Evolutionary conservation across 2,888 invertebrate genomes (phyloP).

Genomic region (Ophion ventricosus): DNA sequence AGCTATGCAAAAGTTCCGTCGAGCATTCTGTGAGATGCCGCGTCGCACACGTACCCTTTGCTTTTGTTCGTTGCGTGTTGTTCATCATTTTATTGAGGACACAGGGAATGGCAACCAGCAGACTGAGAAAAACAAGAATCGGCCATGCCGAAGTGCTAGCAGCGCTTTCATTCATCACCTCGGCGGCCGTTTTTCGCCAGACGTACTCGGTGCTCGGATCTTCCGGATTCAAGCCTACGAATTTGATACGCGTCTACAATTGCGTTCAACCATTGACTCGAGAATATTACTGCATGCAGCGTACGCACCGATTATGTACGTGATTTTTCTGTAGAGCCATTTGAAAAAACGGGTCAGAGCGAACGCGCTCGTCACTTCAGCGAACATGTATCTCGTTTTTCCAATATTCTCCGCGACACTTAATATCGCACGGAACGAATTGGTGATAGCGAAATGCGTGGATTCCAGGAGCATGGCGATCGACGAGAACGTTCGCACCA

Average conservation of each 20-base stretch:
- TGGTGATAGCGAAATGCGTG: slow-evolving; percentile 97
- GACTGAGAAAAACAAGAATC: slow-evolving; percentile 93
- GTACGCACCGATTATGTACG: slow-evolving; percentile 87
- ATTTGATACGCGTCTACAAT: not conserved
- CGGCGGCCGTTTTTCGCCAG: slow-evolving; percentile 81
- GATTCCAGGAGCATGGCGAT: slow-evolving; percentile 98
- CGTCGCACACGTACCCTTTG: slow-evolving; percentile 72
- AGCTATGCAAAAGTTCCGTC: not conserved
- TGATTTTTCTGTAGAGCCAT: slow-evolving; percentile 91
- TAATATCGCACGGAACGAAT: slow-evolving; percentile 97
- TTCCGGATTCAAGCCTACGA: slow-evolving; percentile 77
- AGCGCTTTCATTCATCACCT: slow-evolving; percentile 79
- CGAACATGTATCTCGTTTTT: slow-evolving; percentile 91
- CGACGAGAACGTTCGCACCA: slow-evolving; percentile 96
- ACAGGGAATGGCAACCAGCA: slow-evolving; percentile 96
- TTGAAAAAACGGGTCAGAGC: slow-evolving; percentile 91
- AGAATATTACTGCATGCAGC: not conserved
- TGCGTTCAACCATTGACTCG: not conserved
- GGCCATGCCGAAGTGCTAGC: slow-evolving; percentile 91
- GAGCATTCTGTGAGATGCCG: not conserved
- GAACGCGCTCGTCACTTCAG: slow-evolving; percentile 94
- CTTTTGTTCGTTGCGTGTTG: slow-evolving; percentile 70
- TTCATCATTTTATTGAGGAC: slow-evolving; percentile 83
- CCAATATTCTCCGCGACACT: slow-evolving; percentile 98
- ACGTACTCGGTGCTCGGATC: slow-evolving; percentile 79